Conservation (phyloP, 2,888 invertebrate species). For the Dexiosoma caninum region DNA sequence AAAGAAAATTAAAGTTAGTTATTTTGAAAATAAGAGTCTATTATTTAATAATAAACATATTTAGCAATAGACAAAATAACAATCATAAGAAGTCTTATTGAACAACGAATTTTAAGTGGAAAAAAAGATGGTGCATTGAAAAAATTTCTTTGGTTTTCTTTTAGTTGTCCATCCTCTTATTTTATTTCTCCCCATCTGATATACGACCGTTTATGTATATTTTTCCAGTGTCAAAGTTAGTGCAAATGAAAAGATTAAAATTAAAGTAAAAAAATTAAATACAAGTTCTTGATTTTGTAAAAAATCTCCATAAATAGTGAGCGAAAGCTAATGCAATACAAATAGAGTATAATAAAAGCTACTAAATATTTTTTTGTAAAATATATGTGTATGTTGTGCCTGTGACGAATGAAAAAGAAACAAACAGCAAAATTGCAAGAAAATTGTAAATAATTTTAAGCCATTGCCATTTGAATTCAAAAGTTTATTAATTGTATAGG, state of each 20-base stretch:
- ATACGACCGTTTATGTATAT: conserved; percentile 32
- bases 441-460: not conserved
- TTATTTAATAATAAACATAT: conserved; percentile 11
- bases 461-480: not conserved
- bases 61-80: not conserved
- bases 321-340: not conserved
- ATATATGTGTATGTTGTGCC: not conserved
- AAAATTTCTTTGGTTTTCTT: conserved; percentile 40
- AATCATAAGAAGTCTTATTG: not conserved
- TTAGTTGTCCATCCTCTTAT: conserved; percentile 34
- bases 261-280: conserved; percentile 24
- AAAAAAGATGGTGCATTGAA: conserved; percentile 46
- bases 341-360: not conserved
- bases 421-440: not conserved
- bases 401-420: not conserved
- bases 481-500: not conserved
- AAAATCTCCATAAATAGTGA: not conserved
- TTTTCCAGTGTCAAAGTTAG: conserved; percentile 57
- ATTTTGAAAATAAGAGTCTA: conserved; percentile 1
- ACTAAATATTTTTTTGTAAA: not conserved
- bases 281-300: conserved; percentile 30
- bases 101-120: conserved; percentile 21
- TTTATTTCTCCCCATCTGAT: conserved; percentile 19
- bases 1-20: conserved; percentile 23
- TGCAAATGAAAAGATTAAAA: conserved; percentile 42